A percentile compares a stretch with the other conserved stretches of the same genome.
Evolutionary conservation across 1,140 invertebrate species (phyloP).

Genomic region (Neoseiulus cucumeris): DNA sequence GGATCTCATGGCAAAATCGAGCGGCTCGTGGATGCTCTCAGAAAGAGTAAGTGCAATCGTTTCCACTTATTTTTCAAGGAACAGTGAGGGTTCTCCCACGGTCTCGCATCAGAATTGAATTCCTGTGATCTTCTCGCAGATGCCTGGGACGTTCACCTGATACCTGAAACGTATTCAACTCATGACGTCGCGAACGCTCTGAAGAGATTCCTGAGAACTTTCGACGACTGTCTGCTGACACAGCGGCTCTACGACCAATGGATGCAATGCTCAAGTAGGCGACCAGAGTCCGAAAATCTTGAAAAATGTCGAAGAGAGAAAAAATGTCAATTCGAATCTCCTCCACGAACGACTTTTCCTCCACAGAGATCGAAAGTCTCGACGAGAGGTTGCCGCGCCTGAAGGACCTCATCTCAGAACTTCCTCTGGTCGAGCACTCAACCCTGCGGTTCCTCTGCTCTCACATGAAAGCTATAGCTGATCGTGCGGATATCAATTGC

Average conservation of each 20-base stretch:
- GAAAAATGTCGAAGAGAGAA: background rate
- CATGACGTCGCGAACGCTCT: conserved; percentile 12
- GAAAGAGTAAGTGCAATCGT: background rate
- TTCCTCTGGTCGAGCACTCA: background rate
- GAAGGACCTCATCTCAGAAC: background rate
- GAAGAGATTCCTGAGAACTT: conserved; percentile 12
- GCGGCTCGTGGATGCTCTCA: background rate
- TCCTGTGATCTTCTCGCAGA: too few relatives aligned
- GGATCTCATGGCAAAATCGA: background rate
- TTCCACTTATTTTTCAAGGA: too few relatives aligned
- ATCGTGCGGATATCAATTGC: conserved; percentile 20
- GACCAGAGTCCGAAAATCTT: background rate
- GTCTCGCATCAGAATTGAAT: too few relatives aligned
- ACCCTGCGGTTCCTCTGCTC: conserved; percentile 2
- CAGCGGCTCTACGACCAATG: conserved; percentile 13
- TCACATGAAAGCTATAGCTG: conserved; percentile 15
- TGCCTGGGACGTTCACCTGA: conserved; percentile 13
- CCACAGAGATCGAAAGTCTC: conserved; percentile 6
- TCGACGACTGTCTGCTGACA: conserved; percentile 16
- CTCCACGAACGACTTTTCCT: background rate
- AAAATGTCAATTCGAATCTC: too few relatives aligned
- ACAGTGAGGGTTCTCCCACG: too few relatives aligned
- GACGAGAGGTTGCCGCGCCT: background rate
- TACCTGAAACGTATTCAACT: background rate
- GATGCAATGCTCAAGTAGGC: conserved; percentile 13